phyloP scores from a whole-genome alignment of 1,140 invertebrate species.

The Rhagoletis pomonella region DNA sequence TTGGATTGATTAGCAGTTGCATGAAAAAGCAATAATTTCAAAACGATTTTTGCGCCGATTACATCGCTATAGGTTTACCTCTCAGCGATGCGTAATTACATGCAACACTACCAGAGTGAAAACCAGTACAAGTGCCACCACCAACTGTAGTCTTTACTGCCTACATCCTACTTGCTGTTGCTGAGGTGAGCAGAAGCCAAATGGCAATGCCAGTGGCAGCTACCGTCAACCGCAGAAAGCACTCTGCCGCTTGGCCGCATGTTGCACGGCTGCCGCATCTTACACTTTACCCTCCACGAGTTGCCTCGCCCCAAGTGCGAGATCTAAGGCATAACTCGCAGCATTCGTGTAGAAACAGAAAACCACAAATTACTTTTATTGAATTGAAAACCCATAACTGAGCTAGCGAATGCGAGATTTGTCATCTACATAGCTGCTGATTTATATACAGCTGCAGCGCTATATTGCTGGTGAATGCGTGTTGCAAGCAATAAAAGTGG shows the following conservation, averaged over 20 bases:
- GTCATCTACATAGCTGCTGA: background rate
- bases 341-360: constrained; percentile 22
- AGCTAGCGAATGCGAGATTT: background rate
- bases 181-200: constrained; percentile 11
- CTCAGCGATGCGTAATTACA: background rate
- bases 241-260: background rate
- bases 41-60: constrained; percentile 18
- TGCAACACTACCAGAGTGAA: background rate
- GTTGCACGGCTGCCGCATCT: background rate
- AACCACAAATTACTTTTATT: constrained; percentile 33
- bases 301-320: background rate
- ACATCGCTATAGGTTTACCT: background rate
- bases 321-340: background rate
- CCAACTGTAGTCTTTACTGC: background rate
- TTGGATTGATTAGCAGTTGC: background rate
- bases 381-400: background rate
- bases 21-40: constrained; percentile 7
- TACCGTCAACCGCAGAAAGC: constrained; percentile 44
- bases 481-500: background rate
- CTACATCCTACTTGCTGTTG: background rate
- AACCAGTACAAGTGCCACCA: background rate
- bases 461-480: background rate
- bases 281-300: background rate
- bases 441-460: background rate
- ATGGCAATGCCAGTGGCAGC: constrained; percentile 36